Evolutionary conservation across 1,140 invertebrate genomes (phyloP).

Genomic region (Thereuonema tuberculata): DNA sequence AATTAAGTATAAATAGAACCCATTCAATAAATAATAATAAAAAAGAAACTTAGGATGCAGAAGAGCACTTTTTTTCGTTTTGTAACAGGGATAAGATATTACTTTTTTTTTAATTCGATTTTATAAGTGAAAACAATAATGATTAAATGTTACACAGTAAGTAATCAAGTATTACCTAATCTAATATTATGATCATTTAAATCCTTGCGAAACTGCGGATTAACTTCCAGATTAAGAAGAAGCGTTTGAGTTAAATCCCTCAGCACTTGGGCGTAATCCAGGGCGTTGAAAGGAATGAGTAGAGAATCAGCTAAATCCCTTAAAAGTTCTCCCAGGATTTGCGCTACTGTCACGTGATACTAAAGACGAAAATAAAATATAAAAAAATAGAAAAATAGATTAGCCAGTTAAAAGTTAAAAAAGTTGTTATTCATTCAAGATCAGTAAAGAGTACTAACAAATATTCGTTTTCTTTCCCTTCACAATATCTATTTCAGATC

Average conservation of each 20-base stretch:
- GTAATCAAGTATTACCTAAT: conserved; percentile 4
- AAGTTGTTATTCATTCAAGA: no score
- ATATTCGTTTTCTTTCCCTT: no score
- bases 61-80: no score
- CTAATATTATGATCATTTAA: background rate
- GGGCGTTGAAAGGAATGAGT: conserved; percentile 25
- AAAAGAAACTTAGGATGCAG: no score
- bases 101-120: no score
- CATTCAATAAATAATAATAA: no score
- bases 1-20: no score
- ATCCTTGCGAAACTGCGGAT: conserved; percentile 3
- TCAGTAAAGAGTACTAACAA: no score
- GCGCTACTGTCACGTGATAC: conserved; percentile 20
- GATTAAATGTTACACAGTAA: no score
- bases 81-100: no score
- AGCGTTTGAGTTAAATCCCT: conserved; percentile 17
- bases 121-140: no score
- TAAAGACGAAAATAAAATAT: background rate
- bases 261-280: conserved; percentile 24
- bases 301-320: conserved; percentile 23
- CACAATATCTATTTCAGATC: no score
- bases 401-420: background rate
- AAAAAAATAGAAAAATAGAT: background rate
- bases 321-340: conserved; percentile 21
- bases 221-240: conserved; percentile 3